Evolutionary conservation across 2,113 vertebrate species (phyloP).

Genomic region (Petromus typicus): DNA sequence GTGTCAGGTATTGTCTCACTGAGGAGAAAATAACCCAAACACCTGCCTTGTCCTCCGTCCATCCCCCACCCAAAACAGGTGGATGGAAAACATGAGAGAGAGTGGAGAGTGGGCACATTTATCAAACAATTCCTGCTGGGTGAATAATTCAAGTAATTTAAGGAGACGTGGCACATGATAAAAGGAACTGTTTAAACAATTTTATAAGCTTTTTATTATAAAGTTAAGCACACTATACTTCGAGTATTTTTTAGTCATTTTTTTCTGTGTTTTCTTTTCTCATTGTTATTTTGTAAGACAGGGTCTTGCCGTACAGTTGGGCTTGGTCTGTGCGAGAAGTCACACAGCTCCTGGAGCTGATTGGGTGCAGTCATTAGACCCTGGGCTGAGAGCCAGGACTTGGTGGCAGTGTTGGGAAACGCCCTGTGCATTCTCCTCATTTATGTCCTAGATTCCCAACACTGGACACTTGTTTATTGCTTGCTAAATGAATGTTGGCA

Average conservation of each 20-base stretch:
- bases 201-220: neutral
- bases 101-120: neutral
- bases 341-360: neutral
- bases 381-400: neutral
- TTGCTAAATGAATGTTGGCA: neutral
- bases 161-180: neutral
- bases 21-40: neutral
- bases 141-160: neutral
- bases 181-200: neutral
- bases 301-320: neutral
- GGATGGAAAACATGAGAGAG: neutral
- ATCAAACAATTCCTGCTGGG: neutral
- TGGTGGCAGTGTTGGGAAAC: accelerated
- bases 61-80: neutral
- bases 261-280: neutral
- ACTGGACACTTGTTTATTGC: neutral
- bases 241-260: neutral
- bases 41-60: neutral
- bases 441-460: neutral
- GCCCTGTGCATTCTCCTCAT: neutral
- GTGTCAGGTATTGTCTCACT: neutral
- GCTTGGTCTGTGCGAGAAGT: neutral
- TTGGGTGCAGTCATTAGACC: neutral
- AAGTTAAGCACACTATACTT: neutral
- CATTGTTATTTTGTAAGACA: neutral